These are phyloP conservation scores for Rhinophrynus dorsalis DNA, from an alignment of 2,797 vertebrate genomes.

Conservation along the genomic window DNA sequence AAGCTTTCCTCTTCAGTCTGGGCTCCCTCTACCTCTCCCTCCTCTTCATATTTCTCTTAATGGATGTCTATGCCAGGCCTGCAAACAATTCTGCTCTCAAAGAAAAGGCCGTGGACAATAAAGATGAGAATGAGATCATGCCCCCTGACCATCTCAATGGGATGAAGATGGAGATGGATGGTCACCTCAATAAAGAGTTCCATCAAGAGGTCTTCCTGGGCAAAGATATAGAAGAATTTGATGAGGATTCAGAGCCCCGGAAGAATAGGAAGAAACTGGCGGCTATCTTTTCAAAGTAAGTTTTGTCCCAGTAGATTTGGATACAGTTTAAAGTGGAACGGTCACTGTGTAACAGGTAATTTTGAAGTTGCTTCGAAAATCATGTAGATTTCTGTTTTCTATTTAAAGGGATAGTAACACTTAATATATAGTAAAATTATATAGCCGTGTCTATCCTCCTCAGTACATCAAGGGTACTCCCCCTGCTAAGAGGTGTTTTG, in stretches of 20 bases:
- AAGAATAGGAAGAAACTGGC: constrained; percentile 88
- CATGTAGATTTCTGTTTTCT: too few relatives aligned
- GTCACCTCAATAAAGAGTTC: constrained; percentile 93
- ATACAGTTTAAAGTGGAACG: too few relatives aligned
- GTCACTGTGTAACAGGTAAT: too few relatives aligned
- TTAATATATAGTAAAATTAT: too few relatives aligned
- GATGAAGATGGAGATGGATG: constrained; percentile 91
- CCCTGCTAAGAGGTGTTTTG: too few relatives aligned
- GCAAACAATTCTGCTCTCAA: constrained; percentile 84
- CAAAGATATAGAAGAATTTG: constrained; percentile 88
- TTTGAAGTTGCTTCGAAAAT: too few relatives aligned
- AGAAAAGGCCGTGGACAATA: constrained; percentile 67
- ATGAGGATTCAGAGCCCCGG: constrained; percentile 87
- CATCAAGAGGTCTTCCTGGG: constrained; percentile 96
- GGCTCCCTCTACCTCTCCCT: constrained; percentile 68
- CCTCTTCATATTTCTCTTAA: constrained; percentile 64
- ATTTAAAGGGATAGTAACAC: too few relatives aligned
- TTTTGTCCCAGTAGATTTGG: background rate
- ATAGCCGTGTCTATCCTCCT: too few relatives aligned
- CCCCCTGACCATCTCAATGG: constrained; percentile 93
- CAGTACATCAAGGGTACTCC: too few relatives aligned
- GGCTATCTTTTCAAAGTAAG: constrained; percentile 91
- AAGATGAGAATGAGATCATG: constrained; percentile 87
- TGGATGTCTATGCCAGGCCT: constrained; percentile 76
- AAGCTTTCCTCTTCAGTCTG: constrained; percentile 59